Evolutionary conservation across 2,888 invertebrate species (phyloP), one percentile per base, ranked within the genome.

Genomic region (Lepidonotus clava): DNA sequence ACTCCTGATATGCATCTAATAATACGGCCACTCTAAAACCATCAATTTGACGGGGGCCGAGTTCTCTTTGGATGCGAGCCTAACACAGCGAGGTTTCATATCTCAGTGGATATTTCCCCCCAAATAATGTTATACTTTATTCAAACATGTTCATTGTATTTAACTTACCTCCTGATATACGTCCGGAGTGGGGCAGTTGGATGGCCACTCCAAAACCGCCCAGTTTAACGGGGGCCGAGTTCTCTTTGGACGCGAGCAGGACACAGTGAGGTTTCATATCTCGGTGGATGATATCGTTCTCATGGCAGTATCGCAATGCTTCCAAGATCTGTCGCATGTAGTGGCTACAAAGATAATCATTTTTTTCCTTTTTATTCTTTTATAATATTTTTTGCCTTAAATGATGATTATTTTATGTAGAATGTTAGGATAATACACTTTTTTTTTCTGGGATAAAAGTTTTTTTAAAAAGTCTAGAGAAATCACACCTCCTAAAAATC

Each of bases 291-390:
- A 99, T 98, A 95, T 98, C 97, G 86, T 90, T 89, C 56, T 98
- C 98, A 95, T 99, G 99, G 94, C 99, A 99, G 95, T 99, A 99
- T 92, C 98, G 96, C 85, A 99, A 95, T 0, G 99, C 99, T 94
- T 99, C 99, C 90, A 99, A 95, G 89, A 99, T 98, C 95, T 99
- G 99, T 86, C 98, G 96, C 97, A 99, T 98, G 95, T 99, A 99
- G 95, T 99, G 99, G 88, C 94, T 94, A 90, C 11, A 86, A 56
- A 51, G 51, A 51, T 14, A 51, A 14, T 18, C 51, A 51, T 11
- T 14, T 18, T 14, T 51, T 51, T 51, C 18, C 51, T 14, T 51
- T 14, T 51, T 14, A 51, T 18, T 51, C 18, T 11, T 51, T 14
- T 51, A 51, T 51, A 51, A 51, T 51, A 51, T 51, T 51, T 11